Evolutionary conservation across 2,113 vertebrate genomes (phyloP).

Genomic region (Rhadina sibilatrix): DNA sequence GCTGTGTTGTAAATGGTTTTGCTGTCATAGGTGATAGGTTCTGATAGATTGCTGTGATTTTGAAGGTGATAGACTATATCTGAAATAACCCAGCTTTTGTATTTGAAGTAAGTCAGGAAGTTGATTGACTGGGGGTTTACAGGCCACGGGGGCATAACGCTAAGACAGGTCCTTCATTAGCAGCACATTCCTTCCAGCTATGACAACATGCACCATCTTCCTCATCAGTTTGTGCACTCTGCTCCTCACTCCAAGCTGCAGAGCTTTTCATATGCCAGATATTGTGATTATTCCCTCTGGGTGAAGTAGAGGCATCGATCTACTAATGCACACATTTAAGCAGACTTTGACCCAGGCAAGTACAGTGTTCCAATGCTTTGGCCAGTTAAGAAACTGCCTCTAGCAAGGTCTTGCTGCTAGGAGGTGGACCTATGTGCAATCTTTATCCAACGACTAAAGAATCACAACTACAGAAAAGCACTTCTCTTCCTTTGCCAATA

Average conservation of each 20-base stretch:
- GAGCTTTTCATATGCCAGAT: not conserved
- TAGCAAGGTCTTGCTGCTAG: not conserved
- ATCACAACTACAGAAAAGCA: not conserved
- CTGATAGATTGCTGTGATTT: not conserved
- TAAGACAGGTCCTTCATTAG: not conserved
- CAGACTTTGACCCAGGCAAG: not conserved
- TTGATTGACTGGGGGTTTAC: not conserved
- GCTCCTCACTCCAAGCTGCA: not conserved
- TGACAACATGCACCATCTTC: not conserved
- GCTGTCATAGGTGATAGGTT: not conserved
- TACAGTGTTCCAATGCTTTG: not conserved
- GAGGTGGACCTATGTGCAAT: not conserved
- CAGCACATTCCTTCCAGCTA: not conserved
- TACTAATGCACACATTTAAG: not conserved
- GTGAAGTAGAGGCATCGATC: not conserved
- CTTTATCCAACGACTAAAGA: not conserved
- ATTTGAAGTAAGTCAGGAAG: not conserved
- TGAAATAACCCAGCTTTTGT: not conserved
- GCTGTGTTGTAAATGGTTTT: not conserved
- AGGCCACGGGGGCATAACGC: not conserved
- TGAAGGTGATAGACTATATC: not conserved
- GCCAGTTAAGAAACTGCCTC: not conserved
- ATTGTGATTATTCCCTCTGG: not conserved
- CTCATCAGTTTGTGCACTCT: not conserved
- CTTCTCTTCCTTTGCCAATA: not conserved